Evolutionary conservation across 2,888 invertebrate species (phyloP), one percentile per base, ranked within the genome.

Genomic region (Zygaena filipendulae): DNA sequence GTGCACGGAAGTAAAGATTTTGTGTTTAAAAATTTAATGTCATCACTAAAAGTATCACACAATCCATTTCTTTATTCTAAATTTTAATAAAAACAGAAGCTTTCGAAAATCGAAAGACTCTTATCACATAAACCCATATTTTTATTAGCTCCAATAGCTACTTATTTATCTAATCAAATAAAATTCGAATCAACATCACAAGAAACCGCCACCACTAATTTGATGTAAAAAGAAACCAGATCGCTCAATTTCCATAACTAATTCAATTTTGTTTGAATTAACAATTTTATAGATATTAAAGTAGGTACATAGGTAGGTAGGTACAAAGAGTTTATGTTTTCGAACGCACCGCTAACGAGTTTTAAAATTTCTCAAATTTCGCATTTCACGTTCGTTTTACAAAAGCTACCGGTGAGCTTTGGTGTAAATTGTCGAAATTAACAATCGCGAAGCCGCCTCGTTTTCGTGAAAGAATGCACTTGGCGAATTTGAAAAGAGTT

Each of bases 401-500:
- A 59, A 62, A 57, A 57, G 56, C 64, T 66, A 64, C 64, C 62
- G 67, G 53, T 58, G 51, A 52, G 49, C 50, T 54, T 53, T 54
- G 50, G 46, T 57, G 66, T 62, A 63, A 69, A 67, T 71, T 64
- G 67, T 62, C 59, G 62, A 55, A 61, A 61, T 60, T n/a, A n/a
- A 53, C 66, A 64, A 58, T 57, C 57, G 54, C n/a, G n/a, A n/a
- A n/a, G n/a, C 58, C 54, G 54, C 53, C 52, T 59, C 47, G 61
- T 59, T 64, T 67, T 62, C 68, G 74, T 69, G 69, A 64, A 62
- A 49, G 70, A 72, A 72, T 74, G 74, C 69, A 55, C 48, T 49
- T 55, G 52, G 50, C 57, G 56, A 59, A 64, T 62, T 55, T 46
- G 53, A 49, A 43, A 52, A 49, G 43, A 48, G 40, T 51, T 52